These are phyloP conservation scores for Orussus abietinus DNA, from an alignment of 1,140 invertebrate species.

Conservation along the genomic window DNA sequence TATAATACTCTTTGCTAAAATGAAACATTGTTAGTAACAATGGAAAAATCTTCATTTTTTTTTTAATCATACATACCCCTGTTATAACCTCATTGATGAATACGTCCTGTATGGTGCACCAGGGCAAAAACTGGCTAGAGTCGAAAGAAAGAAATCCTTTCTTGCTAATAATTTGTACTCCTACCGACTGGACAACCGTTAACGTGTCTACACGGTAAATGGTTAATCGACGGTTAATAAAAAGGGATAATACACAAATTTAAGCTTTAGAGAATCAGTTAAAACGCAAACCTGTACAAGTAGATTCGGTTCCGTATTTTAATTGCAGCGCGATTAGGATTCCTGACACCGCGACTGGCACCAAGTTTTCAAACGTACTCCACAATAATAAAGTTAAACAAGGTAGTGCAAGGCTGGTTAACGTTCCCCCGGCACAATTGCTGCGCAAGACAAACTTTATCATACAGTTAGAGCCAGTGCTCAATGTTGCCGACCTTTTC, in stretches of 20 bases:
- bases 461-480: constrained; percentile 15
- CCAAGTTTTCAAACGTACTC: constrained; percentile 6
- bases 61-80: constrained; percentile 43
- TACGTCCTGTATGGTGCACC: constrained; percentile 54
- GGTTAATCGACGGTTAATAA: not conserved
- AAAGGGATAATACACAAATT: constrained; percentile 5
- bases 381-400: constrained; percentile 13
- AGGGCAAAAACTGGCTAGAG: constrained; percentile 51
- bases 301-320: constrained; percentile 18
- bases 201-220: constrained; percentile 49
- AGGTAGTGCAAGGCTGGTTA: constrained; percentile 13
- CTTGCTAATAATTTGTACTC: constrained; percentile 50
- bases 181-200: constrained; percentile 53
- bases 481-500: constrained; percentile 10
- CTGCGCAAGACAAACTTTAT: constrained; percentile 26
- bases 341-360: constrained; percentile 8
- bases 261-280: constrained; percentile 1
- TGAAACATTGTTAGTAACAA: constrained; percentile 1
- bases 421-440: constrained; percentile 11
- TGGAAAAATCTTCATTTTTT: not conserved
- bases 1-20: constrained; percentile 47
- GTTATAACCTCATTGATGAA: constrained; percentile 62
- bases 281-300: constrained; percentile 20
- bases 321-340: constrained; percentile 17
- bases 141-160: constrained; percentile 41